phyloP scores from a whole-genome alignment of 2,888 invertebrate species.

The Smittia aterrima region DNA sequence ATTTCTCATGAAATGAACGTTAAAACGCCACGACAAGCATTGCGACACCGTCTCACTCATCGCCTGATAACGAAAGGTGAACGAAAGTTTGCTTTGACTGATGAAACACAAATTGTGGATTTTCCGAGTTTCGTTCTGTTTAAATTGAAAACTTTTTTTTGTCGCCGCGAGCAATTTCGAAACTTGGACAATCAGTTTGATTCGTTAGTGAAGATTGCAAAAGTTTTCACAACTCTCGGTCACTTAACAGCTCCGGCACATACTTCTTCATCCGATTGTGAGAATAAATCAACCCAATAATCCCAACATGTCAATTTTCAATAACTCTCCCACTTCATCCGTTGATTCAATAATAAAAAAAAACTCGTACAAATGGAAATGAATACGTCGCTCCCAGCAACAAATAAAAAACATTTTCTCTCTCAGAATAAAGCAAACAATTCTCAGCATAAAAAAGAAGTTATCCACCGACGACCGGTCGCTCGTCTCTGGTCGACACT shows the following conservation, averaged over 20 bases:
- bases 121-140: no score
- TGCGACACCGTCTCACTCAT: background rate
- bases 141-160: no score
- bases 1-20: constrained; percentile 8
- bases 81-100: background rate
- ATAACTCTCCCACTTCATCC: background rate
- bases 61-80: constrained; percentile 15
- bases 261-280: constrained; percentile 12
- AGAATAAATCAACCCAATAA: constrained; percentile 28
- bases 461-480: background rate
- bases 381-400: constrained; percentile 23
- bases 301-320: constrained; percentile 19
- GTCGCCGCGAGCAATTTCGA: no score
- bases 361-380: background rate
- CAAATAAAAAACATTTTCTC: constrained; percentile 25
- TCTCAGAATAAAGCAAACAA: background rate
- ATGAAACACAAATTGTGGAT: background rate
- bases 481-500: background rate
- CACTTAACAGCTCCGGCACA: background rate
- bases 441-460: background rate
- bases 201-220: no score
- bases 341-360: background rate
- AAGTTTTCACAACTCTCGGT: background rate
- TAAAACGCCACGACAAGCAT: background rate
- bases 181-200: no score